Evolutionary conservation across 2,797 vertebrate species (phyloP).

Genomic region (Rhinoraja longicauda): DNA sequence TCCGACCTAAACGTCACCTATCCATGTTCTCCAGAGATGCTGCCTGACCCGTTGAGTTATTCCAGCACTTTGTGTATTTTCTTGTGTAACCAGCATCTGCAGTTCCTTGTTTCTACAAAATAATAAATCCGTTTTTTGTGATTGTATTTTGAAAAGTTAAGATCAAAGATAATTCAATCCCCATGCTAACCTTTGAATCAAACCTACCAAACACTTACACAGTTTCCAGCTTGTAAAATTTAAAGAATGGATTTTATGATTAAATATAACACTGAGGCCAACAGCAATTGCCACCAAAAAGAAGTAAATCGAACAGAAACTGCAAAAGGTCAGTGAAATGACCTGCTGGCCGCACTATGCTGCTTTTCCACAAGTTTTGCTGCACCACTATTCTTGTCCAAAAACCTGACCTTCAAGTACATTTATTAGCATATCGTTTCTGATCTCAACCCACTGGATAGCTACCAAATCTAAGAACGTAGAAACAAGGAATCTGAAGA

Average conservation of each 20-base stretch:
- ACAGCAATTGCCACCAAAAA: background rate
- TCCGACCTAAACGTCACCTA: no score
- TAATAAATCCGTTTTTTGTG: background rate
- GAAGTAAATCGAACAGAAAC: background rate
- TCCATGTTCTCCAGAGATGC: no score
- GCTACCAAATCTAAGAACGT: background rate
- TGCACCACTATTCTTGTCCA: background rate
- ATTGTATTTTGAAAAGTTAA: background rate
- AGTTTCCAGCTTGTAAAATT: background rate
- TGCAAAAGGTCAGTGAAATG: background rate
- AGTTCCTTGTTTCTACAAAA: background rate
- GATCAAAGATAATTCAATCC: background rate
- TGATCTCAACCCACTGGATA: background rate
- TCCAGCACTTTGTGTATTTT: no score
- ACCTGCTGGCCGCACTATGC: background rate
- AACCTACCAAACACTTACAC: background rate
- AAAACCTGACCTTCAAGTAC: background rate
- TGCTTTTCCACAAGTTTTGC: background rate
- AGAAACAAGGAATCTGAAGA: no score
- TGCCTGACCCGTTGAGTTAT: no score
- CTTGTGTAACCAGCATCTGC: no score
- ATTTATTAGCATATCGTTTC: background rate
- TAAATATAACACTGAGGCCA: background rate
- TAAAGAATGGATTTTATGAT: background rate
- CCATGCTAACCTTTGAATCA: background rate